Conservation (phyloP, 2,888 invertebrate genomes). For the Amorpha juglandis region DNA sequence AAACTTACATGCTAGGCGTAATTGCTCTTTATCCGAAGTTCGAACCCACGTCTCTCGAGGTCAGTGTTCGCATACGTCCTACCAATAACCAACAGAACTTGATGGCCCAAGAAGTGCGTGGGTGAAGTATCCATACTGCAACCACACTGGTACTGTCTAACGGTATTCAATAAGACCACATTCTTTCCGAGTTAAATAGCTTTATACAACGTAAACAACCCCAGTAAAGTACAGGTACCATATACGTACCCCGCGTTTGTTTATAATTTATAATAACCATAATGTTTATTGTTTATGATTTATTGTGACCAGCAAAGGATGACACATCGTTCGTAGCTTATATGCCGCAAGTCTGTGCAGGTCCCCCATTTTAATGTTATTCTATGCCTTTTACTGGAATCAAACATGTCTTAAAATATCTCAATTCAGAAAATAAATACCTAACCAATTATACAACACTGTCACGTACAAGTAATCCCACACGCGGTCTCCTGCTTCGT, state of each 20-base stretch:
- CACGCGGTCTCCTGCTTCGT: not conserved
- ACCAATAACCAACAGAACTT: not conserved
- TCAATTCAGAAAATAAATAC: not conserved
- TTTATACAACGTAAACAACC: not conserved
- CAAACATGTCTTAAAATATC: not conserved
- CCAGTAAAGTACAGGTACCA: not conserved
- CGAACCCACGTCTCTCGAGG: not conserved
- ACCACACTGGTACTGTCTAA: not conserved
- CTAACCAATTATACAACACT: not conserved
- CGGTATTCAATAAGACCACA: not conserved
- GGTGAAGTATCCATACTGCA: not conserved
- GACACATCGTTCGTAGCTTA: not conserved
- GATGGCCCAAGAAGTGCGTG: not conserved
- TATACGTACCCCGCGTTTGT: not conserved
- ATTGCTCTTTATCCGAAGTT: not conserved
- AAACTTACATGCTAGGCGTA: not conserved
- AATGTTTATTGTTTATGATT: not conserved
- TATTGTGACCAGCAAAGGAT: not conserved
- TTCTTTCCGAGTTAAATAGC: not conserved
- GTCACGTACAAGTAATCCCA: not conserved
- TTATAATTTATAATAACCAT: conserved; percentile 1
- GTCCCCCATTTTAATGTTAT: conserved; percentile 2
- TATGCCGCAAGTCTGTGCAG: not conserved
- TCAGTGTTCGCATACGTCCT: not conserved
- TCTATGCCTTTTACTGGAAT: conserved; percentile 6